phyloP scores from a whole-genome alignment of 2,113 vertebrate species.

The Thermophis baileyi region DNA sequence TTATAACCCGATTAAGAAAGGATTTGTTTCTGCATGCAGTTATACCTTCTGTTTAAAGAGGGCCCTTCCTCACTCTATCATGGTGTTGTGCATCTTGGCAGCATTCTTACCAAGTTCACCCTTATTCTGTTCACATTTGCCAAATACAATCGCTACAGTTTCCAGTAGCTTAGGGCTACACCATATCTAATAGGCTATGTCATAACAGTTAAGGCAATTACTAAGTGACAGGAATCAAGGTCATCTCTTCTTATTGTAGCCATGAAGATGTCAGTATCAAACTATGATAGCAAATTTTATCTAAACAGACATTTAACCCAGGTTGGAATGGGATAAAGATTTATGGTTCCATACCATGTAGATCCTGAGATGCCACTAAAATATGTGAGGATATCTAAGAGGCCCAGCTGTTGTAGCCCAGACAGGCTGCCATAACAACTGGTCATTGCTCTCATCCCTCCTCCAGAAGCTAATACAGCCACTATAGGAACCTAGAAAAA shows the following conservation, averaged over 20 bases:
- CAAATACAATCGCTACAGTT: background rate
- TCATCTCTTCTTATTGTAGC: background rate
- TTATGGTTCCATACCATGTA: constrained; percentile 69
- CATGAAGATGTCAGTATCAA: background rate
- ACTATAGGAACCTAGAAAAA: constrained; percentile 69
- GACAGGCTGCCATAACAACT: constrained; percentile 68
- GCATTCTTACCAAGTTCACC: background rate
- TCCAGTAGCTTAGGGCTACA: background rate
- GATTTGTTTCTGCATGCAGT: background rate
- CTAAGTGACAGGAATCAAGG: background rate
- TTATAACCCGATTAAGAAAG: background rate
- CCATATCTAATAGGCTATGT: background rate
- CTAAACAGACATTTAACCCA: background rate
- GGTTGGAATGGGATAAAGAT: background rate
- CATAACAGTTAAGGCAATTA: background rate
- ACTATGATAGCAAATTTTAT: background rate
- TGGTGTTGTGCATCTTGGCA: background rate
- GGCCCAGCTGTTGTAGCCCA: constrained; percentile 69
- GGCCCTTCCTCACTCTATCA: background rate
- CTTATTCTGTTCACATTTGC: background rate
- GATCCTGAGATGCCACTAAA: constrained; percentile 77
- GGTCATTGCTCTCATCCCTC: constrained; percentile 76
- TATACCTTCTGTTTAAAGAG: background rate
- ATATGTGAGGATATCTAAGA: constrained; percentile 73
- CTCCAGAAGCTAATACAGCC: constrained; percentile 75